A percentile compares a stretch with the other conserved stretches of the same genome.
Conservation (phyloP, 23 tunicate species). For the Phallusia fumigata region DNA sequence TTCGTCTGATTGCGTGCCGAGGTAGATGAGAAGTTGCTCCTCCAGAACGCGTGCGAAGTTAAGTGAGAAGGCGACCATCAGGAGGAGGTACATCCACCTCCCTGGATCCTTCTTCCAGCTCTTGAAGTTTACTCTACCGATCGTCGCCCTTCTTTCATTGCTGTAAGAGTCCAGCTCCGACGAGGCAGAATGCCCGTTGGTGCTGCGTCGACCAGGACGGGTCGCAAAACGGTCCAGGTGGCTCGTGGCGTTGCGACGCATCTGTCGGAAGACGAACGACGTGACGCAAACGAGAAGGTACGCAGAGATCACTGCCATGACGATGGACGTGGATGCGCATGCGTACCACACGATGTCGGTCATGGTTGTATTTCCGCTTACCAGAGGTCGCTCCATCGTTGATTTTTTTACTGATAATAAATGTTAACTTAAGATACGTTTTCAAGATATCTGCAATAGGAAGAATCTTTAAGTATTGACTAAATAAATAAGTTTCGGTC, state of each 20-base stretch:
- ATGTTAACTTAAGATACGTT: no score
- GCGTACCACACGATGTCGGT: conserved; percentile 1
- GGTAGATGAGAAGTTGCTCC: conserved; percentile 33
- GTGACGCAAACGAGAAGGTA: conserved; percentile 26
- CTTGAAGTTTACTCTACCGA: neutral
- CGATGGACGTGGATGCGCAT: neutral
- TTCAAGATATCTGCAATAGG: no score
- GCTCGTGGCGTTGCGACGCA: neutral
- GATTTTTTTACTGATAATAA: no score
- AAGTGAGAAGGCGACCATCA: conserved; percentile 22
- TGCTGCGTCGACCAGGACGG: neutral
- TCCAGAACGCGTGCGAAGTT: conserved; percentile 19
- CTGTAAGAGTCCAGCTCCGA: neutral
- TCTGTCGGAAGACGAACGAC: neutral
- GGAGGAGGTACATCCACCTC: conserved; percentile 23
- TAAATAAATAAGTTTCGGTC: no score
- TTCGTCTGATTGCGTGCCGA: conserved; percentile 29
- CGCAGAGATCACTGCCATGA: neutral
- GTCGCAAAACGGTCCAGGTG: neutral
- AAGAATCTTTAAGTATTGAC: no score
- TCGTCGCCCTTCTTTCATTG: neutral
- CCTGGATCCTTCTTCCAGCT: conserved; percentile 22
- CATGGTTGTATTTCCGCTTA: neutral
- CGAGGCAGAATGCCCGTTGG: neutral
- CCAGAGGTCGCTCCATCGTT: no score